A percentile compares a stretch with the other conserved stretches of the same genome.
Conservation (phyloP, 2,113 vertebrate species). For the Hoplias malabaricus region DNA sequence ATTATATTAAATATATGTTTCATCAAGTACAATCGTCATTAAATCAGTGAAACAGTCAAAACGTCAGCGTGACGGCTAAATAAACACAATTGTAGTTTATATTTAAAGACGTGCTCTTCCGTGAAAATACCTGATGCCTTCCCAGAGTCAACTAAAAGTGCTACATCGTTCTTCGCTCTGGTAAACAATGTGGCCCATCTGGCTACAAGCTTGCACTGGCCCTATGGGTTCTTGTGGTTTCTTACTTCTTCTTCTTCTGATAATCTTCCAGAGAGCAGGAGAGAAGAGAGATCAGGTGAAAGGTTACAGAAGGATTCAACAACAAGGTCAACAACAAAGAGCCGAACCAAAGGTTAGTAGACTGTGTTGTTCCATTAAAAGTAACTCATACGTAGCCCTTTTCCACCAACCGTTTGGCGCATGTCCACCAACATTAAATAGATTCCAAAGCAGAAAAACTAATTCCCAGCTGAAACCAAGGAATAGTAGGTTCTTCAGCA, state of each 20-base stretch:
- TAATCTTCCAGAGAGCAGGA: conserved; percentile 39
- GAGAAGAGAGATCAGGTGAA: background rate
- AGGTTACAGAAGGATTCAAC: background rate
- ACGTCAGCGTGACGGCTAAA: background rate
- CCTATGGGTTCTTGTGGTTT: background rate
- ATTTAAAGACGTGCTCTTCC: background rate
- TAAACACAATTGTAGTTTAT: background rate
- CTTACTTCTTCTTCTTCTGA: conserved; percentile 52
- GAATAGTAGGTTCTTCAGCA: too few relatives aligned
- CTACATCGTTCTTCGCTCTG: background rate
- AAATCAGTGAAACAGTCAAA: background rate
- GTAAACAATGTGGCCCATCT: background rate
- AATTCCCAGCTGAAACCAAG: too few relatives aligned
- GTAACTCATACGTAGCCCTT: too few relatives aligned
- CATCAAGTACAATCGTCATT: conserved; percentile 9
- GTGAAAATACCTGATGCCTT: background rate
- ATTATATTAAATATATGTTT: background rate
- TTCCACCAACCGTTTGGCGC: too few relatives aligned
- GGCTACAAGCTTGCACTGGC: background rate
- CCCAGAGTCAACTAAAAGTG: background rate
- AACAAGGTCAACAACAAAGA: too few relatives aligned
- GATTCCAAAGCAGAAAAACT: too few relatives aligned
- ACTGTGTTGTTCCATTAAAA: too few relatives aligned
- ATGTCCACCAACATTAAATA: too few relatives aligned
- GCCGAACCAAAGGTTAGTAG: too few relatives aligned